Percentiles rank a stretch among this genome's conserved stretches.
These are phyloP conservation scores for Acronicta alni DNA, from an alignment of 2,888 invertebrate species.

Conservation along the genomic window DNA sequence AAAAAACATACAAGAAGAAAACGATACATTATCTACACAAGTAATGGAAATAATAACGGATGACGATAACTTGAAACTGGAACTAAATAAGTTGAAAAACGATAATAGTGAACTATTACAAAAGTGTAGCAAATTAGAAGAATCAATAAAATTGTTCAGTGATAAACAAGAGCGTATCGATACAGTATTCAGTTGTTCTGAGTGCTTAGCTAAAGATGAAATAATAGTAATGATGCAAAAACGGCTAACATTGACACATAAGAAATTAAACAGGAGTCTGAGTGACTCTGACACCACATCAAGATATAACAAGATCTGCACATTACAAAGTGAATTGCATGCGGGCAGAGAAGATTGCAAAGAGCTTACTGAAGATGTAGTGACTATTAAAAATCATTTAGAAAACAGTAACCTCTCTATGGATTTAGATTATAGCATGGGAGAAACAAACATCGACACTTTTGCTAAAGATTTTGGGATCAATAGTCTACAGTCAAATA, in stretches of 20 bases:
- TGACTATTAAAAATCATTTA: constrained; percentile 81
- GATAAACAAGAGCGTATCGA: constrained; percentile 22
- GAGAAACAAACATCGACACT: constrained; percentile 64
- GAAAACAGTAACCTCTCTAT: constrained; percentile 76
- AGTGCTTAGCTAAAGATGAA: constrained; percentile 67
- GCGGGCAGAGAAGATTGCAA: constrained; percentile 83
- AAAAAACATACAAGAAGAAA: constrained; percentile 83
- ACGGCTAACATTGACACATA: constrained; percentile 56
- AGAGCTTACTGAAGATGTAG: constrained; percentile 80
- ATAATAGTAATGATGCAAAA: constrained; percentile 57
- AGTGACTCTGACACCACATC: constrained; percentile 80
- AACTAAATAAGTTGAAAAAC: constrained; percentile 68
- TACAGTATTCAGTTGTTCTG: constrained; percentile 51
- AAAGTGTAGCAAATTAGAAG: constrained; percentile 62
- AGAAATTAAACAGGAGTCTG: constrained; percentile 76
- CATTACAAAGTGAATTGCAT: constrained; percentile 79
- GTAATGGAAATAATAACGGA: constrained; percentile 90
- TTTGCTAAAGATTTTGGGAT: constrained; percentile 60
- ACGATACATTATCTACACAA: constrained; percentile 88
- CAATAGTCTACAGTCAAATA: constrained; percentile 55
- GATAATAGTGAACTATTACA: constrained; percentile 62
- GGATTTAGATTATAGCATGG: constrained; percentile 79
- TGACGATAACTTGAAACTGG: constrained; percentile 81
- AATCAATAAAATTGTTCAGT: constrained; percentile 39
- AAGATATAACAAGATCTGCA: constrained; percentile 79